Percentiles rank a stretch among this genome's conserved stretches.
Evolutionary conservation across 1,140 invertebrate species (phyloP).

Genomic region (Drosophila tani): DNA sequence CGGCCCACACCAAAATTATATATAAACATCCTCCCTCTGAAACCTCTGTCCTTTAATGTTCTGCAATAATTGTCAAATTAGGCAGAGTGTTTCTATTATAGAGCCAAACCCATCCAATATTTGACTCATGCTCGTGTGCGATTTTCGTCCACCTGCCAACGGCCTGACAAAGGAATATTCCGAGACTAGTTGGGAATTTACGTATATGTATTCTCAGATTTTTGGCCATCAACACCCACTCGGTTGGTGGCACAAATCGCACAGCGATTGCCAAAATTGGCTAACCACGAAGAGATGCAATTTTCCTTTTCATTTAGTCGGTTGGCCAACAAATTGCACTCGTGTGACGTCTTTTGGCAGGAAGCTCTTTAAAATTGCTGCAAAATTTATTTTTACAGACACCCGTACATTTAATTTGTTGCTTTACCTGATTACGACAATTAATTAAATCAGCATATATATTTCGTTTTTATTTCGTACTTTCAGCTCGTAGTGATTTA

Average conservation of each 20-base stretch:
- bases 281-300: conserved; percentile 44
- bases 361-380: conserved; percentile 27
- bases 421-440: conserved; percentile 47
- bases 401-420: conserved; percentile 25
- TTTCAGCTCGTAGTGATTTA: conserved; percentile 1
- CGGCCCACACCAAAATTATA: conserved; percentile 1
- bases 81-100: conserved; percentile 50
- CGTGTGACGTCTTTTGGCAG: conserved; percentile 47
- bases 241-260: conserved; percentile 35
- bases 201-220: conserved; percentile 5
- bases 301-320: conserved; percentile 54
- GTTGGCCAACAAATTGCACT: conserved; percentile 42
- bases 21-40: background rate
- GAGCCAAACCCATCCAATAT: conserved; percentile 20
- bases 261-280: conserved; percentile 38
- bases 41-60: conserved; percentile 20
- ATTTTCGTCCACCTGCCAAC: conserved; percentile 47
- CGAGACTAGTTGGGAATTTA: conserved; percentile 19
- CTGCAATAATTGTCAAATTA: conserved; percentile 44
- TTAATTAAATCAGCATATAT: conserved; percentile 47
- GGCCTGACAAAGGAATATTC: conserved; percentile 49
- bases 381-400: conserved; percentile 35
- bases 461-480: background rate
- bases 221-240: conserved; percentile 55
- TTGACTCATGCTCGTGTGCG: conserved; percentile 29